Conservation (phyloP, 2,888 invertebrate genomes). For the Chrysolina oricalcia region DNA sequence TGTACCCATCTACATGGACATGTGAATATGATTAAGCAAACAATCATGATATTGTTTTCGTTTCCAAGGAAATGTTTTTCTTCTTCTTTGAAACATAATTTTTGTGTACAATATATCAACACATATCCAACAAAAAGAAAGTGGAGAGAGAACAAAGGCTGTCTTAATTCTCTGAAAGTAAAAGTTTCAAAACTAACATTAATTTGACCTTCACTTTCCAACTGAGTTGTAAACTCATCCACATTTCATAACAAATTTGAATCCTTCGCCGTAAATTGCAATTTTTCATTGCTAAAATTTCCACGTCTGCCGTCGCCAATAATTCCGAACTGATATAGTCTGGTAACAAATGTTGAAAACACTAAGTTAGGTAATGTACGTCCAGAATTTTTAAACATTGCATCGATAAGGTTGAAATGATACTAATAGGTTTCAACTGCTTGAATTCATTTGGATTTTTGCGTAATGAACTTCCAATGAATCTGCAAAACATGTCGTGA, state of each 20-base stretch:
- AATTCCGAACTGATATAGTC: background rate
- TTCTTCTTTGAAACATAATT: background rate
- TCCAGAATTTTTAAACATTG: too few relatives aligned
- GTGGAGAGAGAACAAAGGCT: background rate
- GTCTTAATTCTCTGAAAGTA: background rate
- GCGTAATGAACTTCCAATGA: too few relatives aligned
- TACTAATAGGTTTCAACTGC: too few relatives aligned
- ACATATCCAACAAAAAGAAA: background rate
- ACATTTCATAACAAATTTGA: background rate
- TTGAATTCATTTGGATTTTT: too few relatives aligned
- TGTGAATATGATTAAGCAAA: too few relatives aligned
- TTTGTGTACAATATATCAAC: background rate
- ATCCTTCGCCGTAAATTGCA: conserved; percentile 11
- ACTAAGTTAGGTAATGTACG: too few relatives aligned
- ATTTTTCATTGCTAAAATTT: conserved; percentile 7
- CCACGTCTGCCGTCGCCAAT: background rate
- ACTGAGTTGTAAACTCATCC: background rate
- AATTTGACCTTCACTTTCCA: conserved; percentile 17
- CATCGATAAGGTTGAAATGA: too few relatives aligned
- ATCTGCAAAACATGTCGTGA: too few relatives aligned
- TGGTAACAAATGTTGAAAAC: background rate
- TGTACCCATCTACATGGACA: too few relatives aligned
- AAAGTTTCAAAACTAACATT: conserved; percentile 8
- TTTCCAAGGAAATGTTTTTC: background rate
- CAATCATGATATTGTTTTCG: too few relatives aligned